Conservation (phyloP, 1,140 invertebrate species). For the Drosophila azteca region DNA sequence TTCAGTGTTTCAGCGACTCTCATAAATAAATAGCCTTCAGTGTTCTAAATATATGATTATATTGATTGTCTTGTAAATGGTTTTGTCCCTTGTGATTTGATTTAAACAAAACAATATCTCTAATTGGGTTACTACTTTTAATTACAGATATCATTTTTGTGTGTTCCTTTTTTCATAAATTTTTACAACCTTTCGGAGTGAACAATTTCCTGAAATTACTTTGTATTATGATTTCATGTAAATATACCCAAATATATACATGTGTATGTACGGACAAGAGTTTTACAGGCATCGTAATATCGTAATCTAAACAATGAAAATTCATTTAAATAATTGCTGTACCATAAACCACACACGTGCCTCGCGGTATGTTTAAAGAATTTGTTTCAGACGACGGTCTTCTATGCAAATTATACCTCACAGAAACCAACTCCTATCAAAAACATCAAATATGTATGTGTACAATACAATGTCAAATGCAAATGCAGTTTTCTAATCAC, state of each 20-base stretch:
- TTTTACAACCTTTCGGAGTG: too few relatives aligned
- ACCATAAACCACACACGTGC: conserved; percentile 54
- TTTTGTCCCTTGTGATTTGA: conserved; percentile 60
- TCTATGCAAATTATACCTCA: conserved; percentile 36
- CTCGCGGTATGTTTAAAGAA: conserved; percentile 57
- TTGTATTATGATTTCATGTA: conserved; percentile 1
- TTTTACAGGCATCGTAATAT: conserved; percentile 46
- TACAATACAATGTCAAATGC: conserved; percentile 53
- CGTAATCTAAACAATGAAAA: conserved; percentile 52
- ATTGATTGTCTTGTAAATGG: conserved; percentile 80
- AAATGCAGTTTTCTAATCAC: conserved; percentile 71
- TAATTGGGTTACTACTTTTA: conserved; percentile 9
- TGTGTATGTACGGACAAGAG: conserved; percentile 36
- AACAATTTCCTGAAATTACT: too few relatives aligned
- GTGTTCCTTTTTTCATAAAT: conserved; percentile 25
- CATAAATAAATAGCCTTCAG: conserved; percentile 51
- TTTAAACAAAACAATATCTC: conserved; percentile 17
- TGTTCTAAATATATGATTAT: conserved; percentile 56
- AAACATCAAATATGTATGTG: conserved; percentile 11
- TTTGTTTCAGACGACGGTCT: conserved; percentile 62
- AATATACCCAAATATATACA: conserved; percentile 22
- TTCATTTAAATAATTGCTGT: conserved; percentile 55
- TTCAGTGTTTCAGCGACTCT: conserved; percentile 22
- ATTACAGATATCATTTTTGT: background rate
- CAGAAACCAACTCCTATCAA: conserved; percentile 27